phyloP scores from a whole-genome alignment of 2,113 vertebrate genomes.

The Murina feae region DNA sequence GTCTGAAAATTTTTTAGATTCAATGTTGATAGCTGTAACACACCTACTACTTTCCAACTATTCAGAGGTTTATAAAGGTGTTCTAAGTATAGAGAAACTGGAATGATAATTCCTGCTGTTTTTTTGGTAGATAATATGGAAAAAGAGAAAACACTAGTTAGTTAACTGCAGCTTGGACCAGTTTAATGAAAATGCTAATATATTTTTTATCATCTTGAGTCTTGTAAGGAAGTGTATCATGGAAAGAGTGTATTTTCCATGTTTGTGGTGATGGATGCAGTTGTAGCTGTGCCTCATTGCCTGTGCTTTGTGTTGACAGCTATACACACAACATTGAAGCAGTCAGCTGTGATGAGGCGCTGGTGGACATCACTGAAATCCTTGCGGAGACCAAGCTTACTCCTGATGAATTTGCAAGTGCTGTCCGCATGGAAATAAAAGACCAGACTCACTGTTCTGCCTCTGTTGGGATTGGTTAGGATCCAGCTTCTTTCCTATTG shows the following conservation, averaged over 20 bases:
- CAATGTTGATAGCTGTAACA: neutral
- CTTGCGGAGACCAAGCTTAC: constrained; percentile 87
- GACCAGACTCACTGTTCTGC: constrained; percentile 93
- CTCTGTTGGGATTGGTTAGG: constrained; percentile 96
- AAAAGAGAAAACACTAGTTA: neutral
- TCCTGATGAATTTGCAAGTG: constrained; percentile 90
- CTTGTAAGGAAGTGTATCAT: neutral
- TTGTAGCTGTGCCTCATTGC: constrained; percentile 68
- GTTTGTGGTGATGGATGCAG: constrained; percentile 63
- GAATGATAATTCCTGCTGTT: neutral
- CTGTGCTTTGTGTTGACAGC: constrained; percentile 83
- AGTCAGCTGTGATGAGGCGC: constrained; percentile 96
- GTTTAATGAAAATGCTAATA: neutral
- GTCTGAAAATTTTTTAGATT: constrained; percentile 26
- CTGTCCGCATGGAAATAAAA: constrained; percentile 90
- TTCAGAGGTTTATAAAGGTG: neutral
- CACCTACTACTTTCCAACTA: neutral
- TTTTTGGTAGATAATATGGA: constrained; percentile 19
- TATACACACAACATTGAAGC: constrained; percentile 97
- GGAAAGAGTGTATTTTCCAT: constrained; percentile 64
- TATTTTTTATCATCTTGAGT: neutral
- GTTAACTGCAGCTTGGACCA: neutral
- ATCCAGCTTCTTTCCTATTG: neutral
- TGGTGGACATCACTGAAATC: constrained; percentile 92
- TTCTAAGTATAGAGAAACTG: neutral